Evolutionary conservation across 2,113 vertebrate species (phyloP).

Genomic region (Tricholaema leucomelas): DNA sequence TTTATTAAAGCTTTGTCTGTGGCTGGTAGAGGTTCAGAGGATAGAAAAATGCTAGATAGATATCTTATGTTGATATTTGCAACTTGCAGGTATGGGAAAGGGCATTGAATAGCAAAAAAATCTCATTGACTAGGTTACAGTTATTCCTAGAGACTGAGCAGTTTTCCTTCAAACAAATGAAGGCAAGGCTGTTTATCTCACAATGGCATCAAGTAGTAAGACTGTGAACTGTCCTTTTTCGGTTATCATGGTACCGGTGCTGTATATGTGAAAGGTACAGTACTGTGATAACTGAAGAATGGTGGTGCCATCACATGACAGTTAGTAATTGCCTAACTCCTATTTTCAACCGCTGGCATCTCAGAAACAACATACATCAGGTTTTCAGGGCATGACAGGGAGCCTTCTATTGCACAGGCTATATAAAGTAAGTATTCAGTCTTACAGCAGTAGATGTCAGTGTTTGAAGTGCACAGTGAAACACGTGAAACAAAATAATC

Average conservation of each 20-base stretch:
- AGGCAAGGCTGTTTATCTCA: neutral
- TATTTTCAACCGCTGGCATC: neutral
- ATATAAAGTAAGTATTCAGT: neutral
- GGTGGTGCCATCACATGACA: slow-evolving; percentile 92
- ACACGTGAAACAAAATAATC: neutral
- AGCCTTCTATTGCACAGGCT: neutral
- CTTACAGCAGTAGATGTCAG: neutral
- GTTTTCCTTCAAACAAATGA: neutral
- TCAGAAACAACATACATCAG: neutral
- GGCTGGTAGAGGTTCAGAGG: neutral
- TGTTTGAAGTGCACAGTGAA: neutral
- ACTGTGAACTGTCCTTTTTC: slow-evolving; percentile 99
- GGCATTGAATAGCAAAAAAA: neutral
- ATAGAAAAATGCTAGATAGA: neutral
- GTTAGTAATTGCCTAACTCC: neutral
- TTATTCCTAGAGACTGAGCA: neutral
- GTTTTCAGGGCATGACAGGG: neutral
- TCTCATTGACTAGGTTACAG: neutral
- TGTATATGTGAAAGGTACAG: slow-evolving; percentile 98
- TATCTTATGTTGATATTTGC: neutral
- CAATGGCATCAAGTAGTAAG: slow-evolving; percentile 32
- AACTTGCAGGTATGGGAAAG: neutral
- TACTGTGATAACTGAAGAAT: slow-evolving; percentile 99
- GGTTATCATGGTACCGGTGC: slow-evolving; percentile 99
- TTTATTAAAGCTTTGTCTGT: neutral